Percentiles rank a stretch among this genome's conserved stretches.
phyloP scores from a whole-genome alignment of 2,113 vertebrate genomes.

The Labrus mixtus region DNA sequence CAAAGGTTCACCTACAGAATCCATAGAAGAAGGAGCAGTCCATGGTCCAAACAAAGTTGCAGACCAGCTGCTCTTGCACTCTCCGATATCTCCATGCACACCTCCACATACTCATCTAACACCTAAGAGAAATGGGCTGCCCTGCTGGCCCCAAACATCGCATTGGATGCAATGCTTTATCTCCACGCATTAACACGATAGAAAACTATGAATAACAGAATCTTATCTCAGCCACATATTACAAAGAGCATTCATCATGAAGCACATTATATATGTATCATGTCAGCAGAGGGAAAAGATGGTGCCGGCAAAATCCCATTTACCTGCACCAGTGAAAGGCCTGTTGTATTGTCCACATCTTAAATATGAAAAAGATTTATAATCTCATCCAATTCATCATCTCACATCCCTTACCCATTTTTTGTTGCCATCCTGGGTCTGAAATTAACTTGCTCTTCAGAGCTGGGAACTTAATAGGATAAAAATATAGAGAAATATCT shows the following conservation, averaged over 20 bases:
- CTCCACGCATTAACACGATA: conserved; percentile 96
- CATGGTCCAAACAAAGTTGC: not conserved
- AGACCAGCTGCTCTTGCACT: conserved; percentile 9
- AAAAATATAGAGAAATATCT: conserved; percentile 75
- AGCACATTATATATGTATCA: conserved; percentile 95
- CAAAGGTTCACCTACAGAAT: not conserved
- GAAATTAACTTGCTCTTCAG: conserved; percentile 75
- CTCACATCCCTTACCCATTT: conserved; percentile 25
- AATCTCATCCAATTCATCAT: conserved; percentile 52
- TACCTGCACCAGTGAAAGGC: conserved; percentile 76
- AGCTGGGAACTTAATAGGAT: conserved; percentile 74
- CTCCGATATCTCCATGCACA: conserved; percentile 51
- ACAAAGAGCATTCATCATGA: conserved; percentile 97
- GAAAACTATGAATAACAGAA: conserved; percentile 95
- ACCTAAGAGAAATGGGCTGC: conserved; percentile 88
- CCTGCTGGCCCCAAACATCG: conserved; percentile 85
- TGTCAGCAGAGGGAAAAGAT: conserved; percentile 86
- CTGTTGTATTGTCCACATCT: conserved; percentile 70
- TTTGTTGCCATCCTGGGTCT: conserved; percentile 69
- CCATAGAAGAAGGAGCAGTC: not conserved
- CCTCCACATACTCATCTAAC: conserved; percentile 45
- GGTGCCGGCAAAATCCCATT: conserved; percentile 90
- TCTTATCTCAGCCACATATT: conserved; percentile 96
- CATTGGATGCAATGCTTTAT: conserved; percentile 90
- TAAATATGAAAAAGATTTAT: conserved; percentile 63